Evolutionary conservation across 1,140 invertebrate genomes (phyloP).

Genomic region (Conus betulinus): DNA sequence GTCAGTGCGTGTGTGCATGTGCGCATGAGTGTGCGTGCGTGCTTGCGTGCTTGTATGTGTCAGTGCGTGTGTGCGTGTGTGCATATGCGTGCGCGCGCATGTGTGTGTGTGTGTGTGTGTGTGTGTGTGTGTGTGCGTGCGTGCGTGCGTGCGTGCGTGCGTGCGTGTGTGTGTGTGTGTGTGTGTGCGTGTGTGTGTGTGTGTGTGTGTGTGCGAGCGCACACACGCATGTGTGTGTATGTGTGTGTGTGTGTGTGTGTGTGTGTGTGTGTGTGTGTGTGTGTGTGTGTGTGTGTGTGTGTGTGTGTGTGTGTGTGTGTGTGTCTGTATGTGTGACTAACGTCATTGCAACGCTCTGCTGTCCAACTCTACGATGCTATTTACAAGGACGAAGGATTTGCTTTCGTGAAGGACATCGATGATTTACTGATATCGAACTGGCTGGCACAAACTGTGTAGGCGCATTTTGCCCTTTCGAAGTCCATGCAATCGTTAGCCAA

Average conservation of each 20-base stretch:
- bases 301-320: too few relatives aligned
- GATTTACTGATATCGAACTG: too few relatives aligned
- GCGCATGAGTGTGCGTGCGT: background rate
- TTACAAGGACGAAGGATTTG: too few relatives aligned
- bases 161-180: conserved; percentile 15
- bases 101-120: conserved; percentile 7
- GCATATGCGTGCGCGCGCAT: background rate
- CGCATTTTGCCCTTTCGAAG: too few relatives aligned
- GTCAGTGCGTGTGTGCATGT: too few relatives aligned
- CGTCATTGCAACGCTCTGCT: too few relatives aligned
- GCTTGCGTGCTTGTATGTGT: background rate
- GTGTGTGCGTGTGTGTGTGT: conserved; percentile 17
- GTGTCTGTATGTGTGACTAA: too few relatives aligned
- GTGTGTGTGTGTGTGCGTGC: conserved; percentile 13
- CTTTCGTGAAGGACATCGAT: too few relatives aligned
- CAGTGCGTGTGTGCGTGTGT: background rate
- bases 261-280: background rate
- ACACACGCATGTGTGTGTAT: background rate
- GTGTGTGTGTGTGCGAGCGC: background rate
- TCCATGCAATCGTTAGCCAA: too few relatives aligned
- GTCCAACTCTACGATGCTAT: too few relatives aligned
- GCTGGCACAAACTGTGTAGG: too few relatives aligned
- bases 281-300: too few relatives aligned
- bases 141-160: background rate
- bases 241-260: conserved; percentile 1